phyloP scores from a whole-genome alignment of 2,888 invertebrate species.

The Panopea generosa region DNA sequence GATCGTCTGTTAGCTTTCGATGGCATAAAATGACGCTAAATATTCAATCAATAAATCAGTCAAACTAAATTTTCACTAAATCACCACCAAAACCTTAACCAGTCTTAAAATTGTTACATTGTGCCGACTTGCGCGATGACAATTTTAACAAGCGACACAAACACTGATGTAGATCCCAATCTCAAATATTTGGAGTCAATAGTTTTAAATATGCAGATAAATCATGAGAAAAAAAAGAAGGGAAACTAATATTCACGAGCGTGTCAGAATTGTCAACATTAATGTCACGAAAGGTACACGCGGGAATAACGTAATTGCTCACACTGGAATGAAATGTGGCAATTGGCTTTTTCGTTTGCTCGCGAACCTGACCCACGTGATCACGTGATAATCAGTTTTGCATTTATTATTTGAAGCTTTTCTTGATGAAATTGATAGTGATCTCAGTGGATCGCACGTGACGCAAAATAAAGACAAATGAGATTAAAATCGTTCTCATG shows the following conservation, averaged over 20 bases:
- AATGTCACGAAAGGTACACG: constrained; percentile 8
- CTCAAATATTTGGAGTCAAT: too few species aligned
- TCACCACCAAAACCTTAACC: too few species aligned
- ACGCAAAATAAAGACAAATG: constrained; percentile 15
- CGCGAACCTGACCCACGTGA: background rate
- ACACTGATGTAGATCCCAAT: too few species aligned
- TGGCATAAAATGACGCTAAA: too few species aligned
- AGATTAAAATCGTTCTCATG: constrained; percentile 8
- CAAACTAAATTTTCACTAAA: too few species aligned
- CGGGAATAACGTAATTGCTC: constrained; percentile 1
- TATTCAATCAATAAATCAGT: too few species aligned
- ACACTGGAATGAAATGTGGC: constrained; percentile 9
- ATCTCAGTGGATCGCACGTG: constrained; percentile 10
- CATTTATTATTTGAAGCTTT: constrained; percentile 9
- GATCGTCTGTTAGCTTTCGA: too few species aligned
- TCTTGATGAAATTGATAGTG: constrained; percentile 12
- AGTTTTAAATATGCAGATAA: too few species aligned
- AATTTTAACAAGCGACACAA: too few species aligned
- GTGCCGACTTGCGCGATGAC: too few species aligned
- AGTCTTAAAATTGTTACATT: too few species aligned
- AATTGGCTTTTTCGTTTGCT: constrained; percentile 7
- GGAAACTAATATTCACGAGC: constrained; percentile 8
- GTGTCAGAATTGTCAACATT: constrained; percentile 12
- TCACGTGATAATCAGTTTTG: constrained; percentile 10
- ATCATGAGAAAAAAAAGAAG: background rate